These are phyloP conservation scores for Drosophila pruinosa DNA, from an alignment of 1,140 invertebrate genomes.

Conservation along the genomic window DNA sequence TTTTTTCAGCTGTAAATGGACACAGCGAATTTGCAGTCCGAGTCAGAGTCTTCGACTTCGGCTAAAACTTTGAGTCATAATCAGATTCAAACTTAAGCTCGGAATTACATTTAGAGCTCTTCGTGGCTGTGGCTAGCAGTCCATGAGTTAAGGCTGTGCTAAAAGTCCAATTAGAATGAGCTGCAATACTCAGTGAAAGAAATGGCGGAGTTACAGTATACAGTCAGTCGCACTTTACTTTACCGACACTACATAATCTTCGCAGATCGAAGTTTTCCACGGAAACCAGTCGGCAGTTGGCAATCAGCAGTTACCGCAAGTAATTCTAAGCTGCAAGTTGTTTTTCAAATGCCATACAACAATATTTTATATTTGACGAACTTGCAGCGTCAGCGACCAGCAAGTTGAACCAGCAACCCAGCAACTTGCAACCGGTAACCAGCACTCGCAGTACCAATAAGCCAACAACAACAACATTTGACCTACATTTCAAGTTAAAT, in stretches of 20 bases:
- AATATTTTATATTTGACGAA: constrained; percentile 77
- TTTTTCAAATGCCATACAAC: constrained; percentile 75
- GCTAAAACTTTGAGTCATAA: background rate
- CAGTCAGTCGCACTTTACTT: constrained; percentile 47
- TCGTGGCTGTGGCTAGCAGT: background rate
- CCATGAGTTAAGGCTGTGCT: constrained; percentile 34
- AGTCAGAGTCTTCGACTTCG: background rate
- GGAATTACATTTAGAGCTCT: background rate
- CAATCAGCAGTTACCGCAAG: constrained; percentile 20
- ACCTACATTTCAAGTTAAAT: constrained; percentile 80
- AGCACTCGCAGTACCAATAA: constrained; percentile 9
- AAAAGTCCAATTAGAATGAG: constrained; percentile 66
- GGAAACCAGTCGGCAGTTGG: constrained; percentile 48
- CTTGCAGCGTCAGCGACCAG: constrained; percentile 50
- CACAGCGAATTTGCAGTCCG: constrained; percentile 1
- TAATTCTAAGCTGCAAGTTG: constrained; percentile 67
- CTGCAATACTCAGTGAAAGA: constrained; percentile 20
- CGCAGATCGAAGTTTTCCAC: constrained; percentile 36
- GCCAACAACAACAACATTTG: constrained; percentile 66
- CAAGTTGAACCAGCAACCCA: constrained; percentile 2
- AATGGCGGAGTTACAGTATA: background rate
- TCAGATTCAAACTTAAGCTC: background rate
- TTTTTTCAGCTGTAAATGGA: constrained; percentile 54
- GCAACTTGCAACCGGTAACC: constrained; percentile 38
- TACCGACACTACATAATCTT: constrained; percentile 54